A percentile compares a stretch with the other conserved stretches of the same genome.
Conservation (phyloP, 2,113 vertebrate genomes). For the Sinocyclocheilus grahami region DNA sequence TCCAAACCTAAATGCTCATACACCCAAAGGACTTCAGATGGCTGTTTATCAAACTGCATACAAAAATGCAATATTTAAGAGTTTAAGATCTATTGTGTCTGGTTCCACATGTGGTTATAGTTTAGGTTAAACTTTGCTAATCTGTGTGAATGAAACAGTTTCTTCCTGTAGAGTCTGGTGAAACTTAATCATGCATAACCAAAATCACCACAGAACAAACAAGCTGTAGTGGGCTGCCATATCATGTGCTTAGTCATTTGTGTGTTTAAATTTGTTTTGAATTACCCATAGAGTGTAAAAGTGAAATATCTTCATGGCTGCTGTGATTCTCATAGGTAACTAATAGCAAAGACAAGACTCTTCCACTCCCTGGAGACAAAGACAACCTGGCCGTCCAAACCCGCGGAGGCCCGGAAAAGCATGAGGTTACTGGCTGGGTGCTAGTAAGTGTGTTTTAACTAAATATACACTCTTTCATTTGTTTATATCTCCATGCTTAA, state of each 20-base stretch:
- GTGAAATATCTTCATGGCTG: neutral
- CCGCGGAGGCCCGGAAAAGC: slow-evolving; percentile 91
- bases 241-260: neutral
- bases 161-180: slow-evolving; percentile 1
- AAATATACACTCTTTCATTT: neutral
- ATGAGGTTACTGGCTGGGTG: slow-evolving; percentile 95
- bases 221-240: neutral
- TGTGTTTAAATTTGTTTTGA: neutral
- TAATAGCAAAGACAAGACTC: slow-evolving; percentile 72
- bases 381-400: slow-evolving; percentile 93
- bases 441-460: slow-evolving; percentile 76
- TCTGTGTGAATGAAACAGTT: neutral
- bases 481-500: neutral
- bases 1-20: neutral
- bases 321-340: slow-evolving; percentile 57
- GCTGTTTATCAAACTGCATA: neutral
- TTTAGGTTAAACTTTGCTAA: neutral
- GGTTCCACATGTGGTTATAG: neutral
- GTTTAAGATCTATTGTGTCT: neutral
- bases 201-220: neutral
- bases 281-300: neutral
- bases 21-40: neutral
- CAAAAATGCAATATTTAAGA: neutral
- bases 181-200: neutral
- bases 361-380: slow-evolving; percentile 87